These are phyloP conservation scores for Diogma glabrata DNA, from an alignment of 2,888 invertebrate species.

Conservation along the genomic window DNA sequence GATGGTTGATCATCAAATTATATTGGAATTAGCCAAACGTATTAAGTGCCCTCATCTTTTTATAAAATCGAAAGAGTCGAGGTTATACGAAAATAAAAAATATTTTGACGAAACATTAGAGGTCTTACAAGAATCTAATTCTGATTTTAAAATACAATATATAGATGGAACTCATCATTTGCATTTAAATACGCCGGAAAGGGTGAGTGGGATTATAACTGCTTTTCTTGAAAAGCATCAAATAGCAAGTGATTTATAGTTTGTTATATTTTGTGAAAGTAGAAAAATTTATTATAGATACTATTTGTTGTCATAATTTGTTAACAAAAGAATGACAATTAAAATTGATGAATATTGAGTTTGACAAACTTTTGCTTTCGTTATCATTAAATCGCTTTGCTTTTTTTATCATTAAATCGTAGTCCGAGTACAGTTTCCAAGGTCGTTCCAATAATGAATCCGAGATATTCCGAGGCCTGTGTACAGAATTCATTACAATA, in stretches of 20 bases:
- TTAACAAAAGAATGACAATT: no score
- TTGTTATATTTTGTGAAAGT: no score
- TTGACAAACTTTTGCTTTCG: no score
- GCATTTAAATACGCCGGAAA: constrained; percentile 58
- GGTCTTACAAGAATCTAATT: constrained; percentile 35
- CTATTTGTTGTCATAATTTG: no score
- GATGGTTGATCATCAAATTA: constrained; percentile 34
- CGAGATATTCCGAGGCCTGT: no score
- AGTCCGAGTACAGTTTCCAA: no score
- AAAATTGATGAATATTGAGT: no score
- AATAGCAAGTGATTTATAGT: constrained; percentile 23
- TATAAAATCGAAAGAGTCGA: constrained; percentile 45
- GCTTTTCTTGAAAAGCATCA: constrained; percentile 41
- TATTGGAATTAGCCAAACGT: constrained; percentile 42
- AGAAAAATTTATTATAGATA: no score
- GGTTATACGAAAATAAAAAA: constrained; percentile 42
- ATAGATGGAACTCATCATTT: constrained; percentile 63
- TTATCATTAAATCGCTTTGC: no score
- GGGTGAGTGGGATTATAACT: constrained; percentile 43
- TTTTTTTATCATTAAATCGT: no score
- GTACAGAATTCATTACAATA: no score
- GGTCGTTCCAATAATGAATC: no score
- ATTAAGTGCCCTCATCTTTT: constrained; percentile 53
- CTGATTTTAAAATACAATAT: constrained; percentile 45
- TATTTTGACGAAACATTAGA: constrained; percentile 45